phyloP scores from a whole-genome alignment of 2,113 vertebrate species.

The Edolisoma coerulescens region DNA sequence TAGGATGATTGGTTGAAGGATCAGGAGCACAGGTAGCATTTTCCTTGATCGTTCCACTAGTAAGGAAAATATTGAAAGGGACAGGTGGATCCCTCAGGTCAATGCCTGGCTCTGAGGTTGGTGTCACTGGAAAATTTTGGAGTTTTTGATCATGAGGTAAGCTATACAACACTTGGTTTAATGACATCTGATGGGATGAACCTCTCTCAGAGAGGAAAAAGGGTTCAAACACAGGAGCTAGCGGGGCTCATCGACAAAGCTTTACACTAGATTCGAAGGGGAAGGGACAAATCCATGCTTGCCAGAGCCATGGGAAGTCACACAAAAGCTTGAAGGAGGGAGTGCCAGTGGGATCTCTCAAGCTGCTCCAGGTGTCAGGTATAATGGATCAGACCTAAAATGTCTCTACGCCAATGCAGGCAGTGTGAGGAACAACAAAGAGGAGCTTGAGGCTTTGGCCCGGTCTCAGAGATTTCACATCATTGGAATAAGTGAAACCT shows the following conservation, averaged over 20 bases:
- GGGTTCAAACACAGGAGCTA: neutral
- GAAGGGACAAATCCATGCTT: neutral
- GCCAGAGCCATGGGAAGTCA: neutral
- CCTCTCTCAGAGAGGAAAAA: neutral
- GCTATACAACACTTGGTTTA: too few species aligned
- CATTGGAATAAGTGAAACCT: neutral
- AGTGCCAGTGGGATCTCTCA: neutral
- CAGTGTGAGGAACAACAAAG: neutral
- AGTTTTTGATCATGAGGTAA: neutral
- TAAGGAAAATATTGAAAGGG: neutral
- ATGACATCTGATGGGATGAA: neutral
- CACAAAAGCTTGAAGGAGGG: neutral
- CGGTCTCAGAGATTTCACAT: neutral
- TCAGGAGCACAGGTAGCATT: neutral
- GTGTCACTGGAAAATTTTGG: neutral
- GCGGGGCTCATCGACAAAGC: neutral
- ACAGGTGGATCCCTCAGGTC: neutral
- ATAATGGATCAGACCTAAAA: neutral
- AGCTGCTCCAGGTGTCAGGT: neutral
- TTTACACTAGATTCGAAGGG: neutral
- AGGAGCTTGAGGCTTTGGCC: neutral
- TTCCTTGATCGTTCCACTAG: neutral
- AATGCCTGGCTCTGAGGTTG: neutral
- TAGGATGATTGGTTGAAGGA: neutral
- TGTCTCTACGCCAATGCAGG: neutral